phyloP scores from a whole-genome alignment of 2,797 vertebrate genomes.

The Antennarius maculatus region DNA sequence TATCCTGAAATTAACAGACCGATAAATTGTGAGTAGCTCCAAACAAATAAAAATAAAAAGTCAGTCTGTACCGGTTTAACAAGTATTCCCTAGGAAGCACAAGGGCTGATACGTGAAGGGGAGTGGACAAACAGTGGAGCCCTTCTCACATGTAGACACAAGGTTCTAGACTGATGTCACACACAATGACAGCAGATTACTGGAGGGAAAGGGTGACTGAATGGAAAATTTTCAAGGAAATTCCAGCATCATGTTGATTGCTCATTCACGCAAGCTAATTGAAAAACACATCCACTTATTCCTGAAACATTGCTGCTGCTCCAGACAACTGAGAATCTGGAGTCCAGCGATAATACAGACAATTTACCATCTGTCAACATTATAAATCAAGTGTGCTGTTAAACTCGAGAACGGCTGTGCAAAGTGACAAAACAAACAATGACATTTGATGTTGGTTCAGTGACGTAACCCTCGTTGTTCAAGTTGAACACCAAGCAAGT shows the following conservation, averaged over 20 bases:
- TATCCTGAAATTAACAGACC: constrained; percentile 14
- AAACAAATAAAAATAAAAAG: no score
- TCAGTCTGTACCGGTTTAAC: no score
- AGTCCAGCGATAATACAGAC: constrained; percentile 41
- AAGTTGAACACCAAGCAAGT: no score
- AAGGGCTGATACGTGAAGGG: not conserved
- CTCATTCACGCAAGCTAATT: constrained; percentile 7
- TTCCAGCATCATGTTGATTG: not conserved
- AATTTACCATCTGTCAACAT: constrained; percentile 3
- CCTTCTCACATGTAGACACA: constrained; percentile 24
- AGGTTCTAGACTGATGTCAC: constrained; percentile 34
- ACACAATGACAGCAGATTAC: constrained; percentile 44
- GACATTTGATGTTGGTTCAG: not conserved
- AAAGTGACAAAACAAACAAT: constrained; percentile 17
- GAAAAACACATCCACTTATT: constrained; percentile 17
- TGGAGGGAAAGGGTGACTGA: constrained; percentile 6
- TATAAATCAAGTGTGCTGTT: not conserved
- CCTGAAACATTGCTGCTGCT: constrained; percentile 8
- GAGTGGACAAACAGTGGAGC: constrained; percentile 7
- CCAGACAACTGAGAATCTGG: constrained; percentile 31
- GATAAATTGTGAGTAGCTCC: not conserved
- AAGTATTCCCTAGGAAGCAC: no score
- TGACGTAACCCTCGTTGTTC: not conserved
- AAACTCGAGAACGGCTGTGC: not conserved
- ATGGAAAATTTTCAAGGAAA: not conserved